phyloP scores from a whole-genome alignment of 2,888 invertebrate genomes.

The Cryptus viduatorius region DNA sequence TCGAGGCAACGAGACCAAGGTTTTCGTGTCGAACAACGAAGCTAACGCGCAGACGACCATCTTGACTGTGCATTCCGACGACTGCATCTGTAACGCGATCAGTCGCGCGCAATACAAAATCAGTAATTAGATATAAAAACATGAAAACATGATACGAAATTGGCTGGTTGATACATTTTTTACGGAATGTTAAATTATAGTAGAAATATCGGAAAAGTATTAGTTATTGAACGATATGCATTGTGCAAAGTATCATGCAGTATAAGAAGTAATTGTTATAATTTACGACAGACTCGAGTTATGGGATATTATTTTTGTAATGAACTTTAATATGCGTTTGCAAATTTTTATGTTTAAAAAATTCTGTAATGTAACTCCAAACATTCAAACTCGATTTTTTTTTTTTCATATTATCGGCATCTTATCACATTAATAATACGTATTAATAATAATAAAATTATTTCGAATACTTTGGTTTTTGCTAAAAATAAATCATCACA shows the following conservation, averaged over 20 bases:
- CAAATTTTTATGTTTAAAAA: not conserved
- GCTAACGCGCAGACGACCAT: slow-evolving; percentile 57
- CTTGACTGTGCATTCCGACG: slow-evolving; percentile 48
- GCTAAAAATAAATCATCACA: not conserved
- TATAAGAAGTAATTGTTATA: too few species aligned
- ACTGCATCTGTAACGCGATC: slow-evolving; percentile 17
- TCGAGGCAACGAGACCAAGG: slow-evolving; percentile 47
- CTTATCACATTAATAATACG: too few species aligned
- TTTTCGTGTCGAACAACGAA: slow-evolving; percentile 7
- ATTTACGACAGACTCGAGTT: too few species aligned
- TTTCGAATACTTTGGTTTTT: not conserved
- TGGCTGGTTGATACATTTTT: not conserved
- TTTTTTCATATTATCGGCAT: not conserved
- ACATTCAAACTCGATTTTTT: not conserved
- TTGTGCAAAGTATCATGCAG: not conserved
- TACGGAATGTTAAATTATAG: not conserved
- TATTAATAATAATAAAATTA: not conserved
- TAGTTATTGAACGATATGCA: not conserved
- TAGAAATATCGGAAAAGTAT: not conserved
- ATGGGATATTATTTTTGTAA: too few species aligned
- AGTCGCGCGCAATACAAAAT: slow-evolving; percentile 39
- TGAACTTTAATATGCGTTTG: too few species aligned
- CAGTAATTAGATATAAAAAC: not conserved
- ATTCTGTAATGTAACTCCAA: not conserved
- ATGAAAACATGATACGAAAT: not conserved